Evolutionary conservation across 1,140 invertebrate species (phyloP), one percentile per base, ranked within the genome.

Genomic region (Acromyrmex charruanus): DNA sequence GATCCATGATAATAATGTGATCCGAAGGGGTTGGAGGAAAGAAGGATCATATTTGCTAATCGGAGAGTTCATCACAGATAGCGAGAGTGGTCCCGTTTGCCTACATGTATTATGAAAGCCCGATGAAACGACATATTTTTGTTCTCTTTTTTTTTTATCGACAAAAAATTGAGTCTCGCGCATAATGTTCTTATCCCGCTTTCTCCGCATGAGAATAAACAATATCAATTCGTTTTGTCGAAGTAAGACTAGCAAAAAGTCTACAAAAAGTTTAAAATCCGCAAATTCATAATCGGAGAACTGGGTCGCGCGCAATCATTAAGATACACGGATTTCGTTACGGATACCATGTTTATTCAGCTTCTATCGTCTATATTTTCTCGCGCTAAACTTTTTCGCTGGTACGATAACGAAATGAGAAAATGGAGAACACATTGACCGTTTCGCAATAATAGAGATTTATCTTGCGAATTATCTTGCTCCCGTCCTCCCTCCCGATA

Each of bases 11-110:
- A 39, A 53, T 49, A 55, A 59, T 59, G n/a, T 81, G 49, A n/a
- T 49, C 16, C 65, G 9, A 49, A 77, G 9, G 25, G 61, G 25
- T 44, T 71, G 28, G 39, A 89, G 88, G 58, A 49, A 87, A 84
- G 86, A 35, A n/a, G 80, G n/a, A 14, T 35, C 44, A 89, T 65
- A 87, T 92, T 92, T 89, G 91, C 92, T 93, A 93, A 84, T 93
- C 89, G 86, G 85, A 91, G 72, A 92, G 88, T 87, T 88, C 72
- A 51, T 87, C 85, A 66, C 79, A 75, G 89, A 87, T 85, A 93
- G 92, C 93, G 92, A 82, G 84, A 44, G 88, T 91, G 85, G 88
- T 85, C 82, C 85, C 72, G 68, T 85, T 80, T 80, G 16, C 31
- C 51, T 10, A 7, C 55, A 69, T 25, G 21, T 69, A 28, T 16